A percentile compares a stretch with the other conserved stretches of the same genome.
phyloP scores from a whole-genome alignment of 2,888 invertebrate species.

The Papilio elwesi region DNA sequence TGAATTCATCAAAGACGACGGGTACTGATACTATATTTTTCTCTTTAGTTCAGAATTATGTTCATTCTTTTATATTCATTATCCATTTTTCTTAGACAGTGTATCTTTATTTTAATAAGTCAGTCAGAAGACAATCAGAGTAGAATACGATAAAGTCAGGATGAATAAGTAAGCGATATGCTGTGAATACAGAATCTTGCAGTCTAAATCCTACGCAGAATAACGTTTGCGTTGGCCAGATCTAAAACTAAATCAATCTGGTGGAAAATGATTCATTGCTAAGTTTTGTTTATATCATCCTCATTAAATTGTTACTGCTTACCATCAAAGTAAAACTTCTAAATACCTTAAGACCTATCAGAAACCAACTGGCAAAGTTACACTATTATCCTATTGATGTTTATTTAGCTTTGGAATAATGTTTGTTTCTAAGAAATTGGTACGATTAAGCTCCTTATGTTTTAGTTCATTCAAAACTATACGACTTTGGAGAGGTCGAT shows the following conservation, averaged over 20 bases:
- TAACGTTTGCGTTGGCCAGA: background rate
- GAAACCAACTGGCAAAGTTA: slow-evolving; percentile 55
- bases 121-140: too few species aligned
- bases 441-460: background rate
- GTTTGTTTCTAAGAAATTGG: slow-evolving; percentile 9
- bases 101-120: too few species aligned
- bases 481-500: background rate
- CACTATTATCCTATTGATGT: slow-evolving; percentile 27
- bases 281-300: slow-evolving; percentile 69
- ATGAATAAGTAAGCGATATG: too few species aligned
- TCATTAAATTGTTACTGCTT: slow-evolving; percentile 57
- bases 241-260: slow-evolving; percentile 15
- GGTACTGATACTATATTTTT: too few species aligned
- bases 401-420: slow-evolving; percentile 1
- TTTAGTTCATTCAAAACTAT: background rate
- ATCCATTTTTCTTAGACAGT: too few species aligned
- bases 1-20: background rate
- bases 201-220: too few species aligned
- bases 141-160: too few species aligned
- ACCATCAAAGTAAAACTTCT: slow-evolving; percentile 74
- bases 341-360: slow-evolving; percentile 79
- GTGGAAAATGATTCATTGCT: slow-evolving; percentile 45
- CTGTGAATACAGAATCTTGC: too few species aligned
- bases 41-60: too few species aligned
- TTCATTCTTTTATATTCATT: too few species aligned